Conservation (phyloP, 2,888 invertebrate genomes). For the Zaprionus lineosus region DNA sequence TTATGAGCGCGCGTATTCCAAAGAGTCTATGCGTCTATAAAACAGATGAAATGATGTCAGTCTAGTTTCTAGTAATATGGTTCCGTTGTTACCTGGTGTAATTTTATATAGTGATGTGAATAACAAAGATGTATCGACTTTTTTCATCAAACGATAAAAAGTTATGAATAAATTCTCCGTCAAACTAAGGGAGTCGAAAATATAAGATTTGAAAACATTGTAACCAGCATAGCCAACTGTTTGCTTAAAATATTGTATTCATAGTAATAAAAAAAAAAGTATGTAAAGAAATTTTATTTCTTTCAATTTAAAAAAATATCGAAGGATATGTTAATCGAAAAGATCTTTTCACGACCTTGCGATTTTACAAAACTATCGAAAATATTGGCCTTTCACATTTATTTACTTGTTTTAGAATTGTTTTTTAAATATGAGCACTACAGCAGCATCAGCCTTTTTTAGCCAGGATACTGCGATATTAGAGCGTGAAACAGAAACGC, state of each 20-base stretch:
- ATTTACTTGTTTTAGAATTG: conserved; percentile 52
- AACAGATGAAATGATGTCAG: conserved; percentile 26
- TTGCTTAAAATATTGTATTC: no score
- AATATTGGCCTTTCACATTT: conserved; percentile 37
- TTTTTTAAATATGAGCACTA: conserved; percentile 39
- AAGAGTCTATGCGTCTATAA: conserved; percentile 34
- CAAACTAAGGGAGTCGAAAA: no score
- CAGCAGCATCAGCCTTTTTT: conserved; percentile 77
- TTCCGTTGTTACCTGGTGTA: conserved; percentile 30
- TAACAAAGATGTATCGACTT: conserved; percentile 18
- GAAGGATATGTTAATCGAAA: neutral
- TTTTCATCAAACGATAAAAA: no score
- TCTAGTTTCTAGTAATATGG: conserved; percentile 38
- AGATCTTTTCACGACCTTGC: neutral
- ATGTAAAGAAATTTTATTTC: no score
- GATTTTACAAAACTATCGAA: conserved; percentile 1
- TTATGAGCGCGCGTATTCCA: conserved; percentile 31
- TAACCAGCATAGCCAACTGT: no score
- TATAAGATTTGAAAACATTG: no score
- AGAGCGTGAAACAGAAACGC: conserved; percentile 72
- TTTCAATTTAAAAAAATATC: neutral
- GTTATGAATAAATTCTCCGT: no score
- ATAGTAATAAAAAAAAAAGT: no score
- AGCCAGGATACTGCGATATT: conserved; percentile 78
- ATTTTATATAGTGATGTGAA: conserved; percentile 35